Evolutionary conservation across 2,888 invertebrate genomes (phyloP).

Genomic region (Dryobotodes eremita): DNA sequence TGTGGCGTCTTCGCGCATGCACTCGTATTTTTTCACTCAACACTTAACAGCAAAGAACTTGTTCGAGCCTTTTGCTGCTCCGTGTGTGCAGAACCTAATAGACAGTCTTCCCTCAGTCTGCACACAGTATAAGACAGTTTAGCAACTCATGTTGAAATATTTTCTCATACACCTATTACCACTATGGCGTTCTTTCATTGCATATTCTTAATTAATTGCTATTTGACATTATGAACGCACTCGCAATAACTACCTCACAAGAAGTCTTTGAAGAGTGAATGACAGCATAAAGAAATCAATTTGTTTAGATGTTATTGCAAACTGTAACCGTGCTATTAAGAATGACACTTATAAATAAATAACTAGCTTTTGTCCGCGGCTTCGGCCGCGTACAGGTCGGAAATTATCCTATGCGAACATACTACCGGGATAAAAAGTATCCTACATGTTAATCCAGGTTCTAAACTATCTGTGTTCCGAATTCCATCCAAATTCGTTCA

Average conservation of each 20-base stretch:
- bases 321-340: neutral
- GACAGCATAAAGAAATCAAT: slow-evolving; percentile 18
- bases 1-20: neutral
- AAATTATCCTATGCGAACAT: no score
- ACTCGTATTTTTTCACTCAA: neutral
- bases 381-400: no score
- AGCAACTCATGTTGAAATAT: slow-evolving; percentile 20
- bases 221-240: slow-evolving; percentile 30
- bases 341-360: neutral
- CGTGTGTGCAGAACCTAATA: neutral
- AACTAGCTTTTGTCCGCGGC: no score
- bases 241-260: neutral
- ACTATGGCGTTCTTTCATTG: neutral
- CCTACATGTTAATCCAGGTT: no score
- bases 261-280: slow-evolving; percentile 6
- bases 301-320: slow-evolving; percentile 6
- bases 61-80: no score
- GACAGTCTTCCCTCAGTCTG: no score
- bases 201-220: slow-evolving; percentile 9
- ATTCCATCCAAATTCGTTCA: no score
- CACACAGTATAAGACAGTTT: neutral
- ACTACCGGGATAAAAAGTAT: no score
- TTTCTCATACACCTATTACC: slow-evolving; percentile 3
- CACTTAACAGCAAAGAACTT: no score
- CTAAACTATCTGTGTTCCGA: no score